Base-by-base conservation (phyloP, 2,888 invertebrate species). In the Lithophane ornitopus region DNA sequence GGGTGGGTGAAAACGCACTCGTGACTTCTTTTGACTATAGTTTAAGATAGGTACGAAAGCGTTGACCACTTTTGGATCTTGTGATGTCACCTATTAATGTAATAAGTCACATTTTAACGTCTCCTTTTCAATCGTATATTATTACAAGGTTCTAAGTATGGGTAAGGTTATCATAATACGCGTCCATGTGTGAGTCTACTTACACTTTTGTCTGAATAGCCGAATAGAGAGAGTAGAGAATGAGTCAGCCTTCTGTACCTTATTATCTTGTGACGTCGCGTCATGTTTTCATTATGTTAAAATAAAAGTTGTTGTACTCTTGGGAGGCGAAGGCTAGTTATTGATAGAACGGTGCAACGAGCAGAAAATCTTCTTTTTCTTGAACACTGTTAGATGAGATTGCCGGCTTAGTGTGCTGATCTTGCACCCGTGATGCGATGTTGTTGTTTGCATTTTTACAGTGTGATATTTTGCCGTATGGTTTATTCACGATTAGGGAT, bases 231-330 rank as follows among this genome's bases (percentile, higher is more conserved):
- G n/a, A n/a, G n/a, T n/a, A n/a, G n/a, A n/a, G n/a, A 52, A 14
- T 0, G 3, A 62, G 39, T 26, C 0, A 7, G 19, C 72, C 73
- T 77, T 62, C 61, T 77, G 61, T 46, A 2, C 1, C 0, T 1
- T 4, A n/a, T 1, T 63, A 44, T 14, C 7, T 16, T 26, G 26
- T 70, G 77, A 72, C 46, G 61, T 58, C 54, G 69, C 68, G 76
- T 84, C 78, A 80, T 85, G 87, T 87, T 89, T 87, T 89, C 85
- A 88, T 89, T 86, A 88, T 82, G 81, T 84, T 89, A 86, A 90
- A 88, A 89, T 86, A 83, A 87, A 88, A 90, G 88, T 90, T 89
- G 87, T 76, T 79, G 74, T 70, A 70, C 90, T 65, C 86, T 3
- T 7, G 88, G 74, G 90, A 77, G 19, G 28, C 62, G 39, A 58